Percentiles rank a stretch among this genome's conserved stretches.
Evolutionary conservation across 2,888 invertebrate genomes (phyloP).

Genomic region (Cerastoderma edule): DNA sequence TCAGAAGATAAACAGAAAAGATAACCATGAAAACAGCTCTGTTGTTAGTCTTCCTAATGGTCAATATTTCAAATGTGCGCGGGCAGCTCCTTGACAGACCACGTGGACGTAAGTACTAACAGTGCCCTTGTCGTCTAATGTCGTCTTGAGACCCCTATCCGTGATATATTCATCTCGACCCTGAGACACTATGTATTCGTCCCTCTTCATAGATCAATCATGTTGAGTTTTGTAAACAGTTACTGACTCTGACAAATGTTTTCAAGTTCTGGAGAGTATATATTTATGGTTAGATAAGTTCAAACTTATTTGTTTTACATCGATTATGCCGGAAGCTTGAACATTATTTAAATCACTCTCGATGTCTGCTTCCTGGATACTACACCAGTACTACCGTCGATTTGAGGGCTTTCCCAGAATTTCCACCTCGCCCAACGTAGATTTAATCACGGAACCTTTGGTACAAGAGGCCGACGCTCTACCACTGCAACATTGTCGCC

Average conservation of each 20-base stretch:
- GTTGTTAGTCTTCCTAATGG: not conserved
- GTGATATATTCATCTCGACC: not conserved
- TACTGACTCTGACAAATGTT: not conserved
- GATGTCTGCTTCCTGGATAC: too few species aligned
- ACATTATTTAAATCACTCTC: too few species aligned
- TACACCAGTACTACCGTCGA: too few species aligned
- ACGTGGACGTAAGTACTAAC: slow-evolving; percentile 22
- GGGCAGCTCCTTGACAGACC: slow-evolving; percentile 19
- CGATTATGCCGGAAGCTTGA: too few species aligned
- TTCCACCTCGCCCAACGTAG: too few species aligned
- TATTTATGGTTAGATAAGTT: too few species aligned
- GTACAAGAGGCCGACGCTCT: too few species aligned
- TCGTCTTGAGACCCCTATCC: not conserved
- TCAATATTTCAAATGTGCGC: not conserved
- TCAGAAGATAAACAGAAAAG: too few species aligned
- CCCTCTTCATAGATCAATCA: not conserved
- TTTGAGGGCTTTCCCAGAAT: too few species aligned
- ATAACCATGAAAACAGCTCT: not conserved
- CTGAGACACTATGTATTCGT: not conserved
- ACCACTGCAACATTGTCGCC: too few species aligned
- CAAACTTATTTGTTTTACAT: too few species aligned
- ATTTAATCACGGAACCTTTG: too few species aligned
- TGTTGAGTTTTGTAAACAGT: not conserved
- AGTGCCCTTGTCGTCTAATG: not conserved
- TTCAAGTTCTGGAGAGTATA: not conserved